A percentile compares a stretch with the other conserved stretches of the same genome.
Evolutionary conservation across 1,140 invertebrate species (phyloP).

Genomic region (Drosophila melanica): DNA sequence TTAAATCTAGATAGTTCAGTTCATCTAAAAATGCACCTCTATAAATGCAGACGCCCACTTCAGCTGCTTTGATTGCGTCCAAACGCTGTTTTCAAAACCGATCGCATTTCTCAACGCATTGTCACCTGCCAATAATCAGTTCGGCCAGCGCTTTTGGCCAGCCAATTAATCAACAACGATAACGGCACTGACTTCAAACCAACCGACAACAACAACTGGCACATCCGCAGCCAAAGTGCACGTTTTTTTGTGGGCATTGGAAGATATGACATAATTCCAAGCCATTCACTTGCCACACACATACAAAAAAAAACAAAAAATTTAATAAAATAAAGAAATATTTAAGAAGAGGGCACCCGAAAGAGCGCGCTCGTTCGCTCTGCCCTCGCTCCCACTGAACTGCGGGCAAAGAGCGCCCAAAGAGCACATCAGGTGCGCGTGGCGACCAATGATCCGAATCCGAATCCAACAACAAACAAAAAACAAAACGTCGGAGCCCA

Average conservation of each 20-base stretch:
- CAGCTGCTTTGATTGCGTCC: slow-evolving; percentile 48
- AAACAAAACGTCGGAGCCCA: neutral
- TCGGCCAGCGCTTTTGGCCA: slow-evolving; percentile 36
- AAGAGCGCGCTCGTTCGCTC: slow-evolving; percentile 27
- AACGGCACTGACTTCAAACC: slow-evolving; percentile 36
- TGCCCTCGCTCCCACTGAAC: slow-evolving; percentile 2
- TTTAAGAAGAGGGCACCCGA: slow-evolving; percentile 10
- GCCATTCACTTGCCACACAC: slow-evolving; percentile 64
- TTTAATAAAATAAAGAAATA: slow-evolving; percentile 5
- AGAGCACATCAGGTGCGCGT: slow-evolving; percentile 40
- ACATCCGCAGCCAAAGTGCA: slow-evolving; percentile 29
- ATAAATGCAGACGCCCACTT: neutral
- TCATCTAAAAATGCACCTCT: neutral
- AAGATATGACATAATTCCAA: slow-evolving; percentile 82
- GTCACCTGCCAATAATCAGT: slow-evolving; percentile 66
- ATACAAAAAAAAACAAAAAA: slow-evolving; percentile 12
- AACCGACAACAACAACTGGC: slow-evolving; percentile 7
- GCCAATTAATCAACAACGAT: slow-evolving; percentile 67
- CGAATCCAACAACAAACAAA: slow-evolving; percentile 9
- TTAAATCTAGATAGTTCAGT: slow-evolving; percentile 18
- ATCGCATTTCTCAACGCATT: slow-evolving; percentile 24
- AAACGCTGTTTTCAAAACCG: slow-evolving; percentile 17
- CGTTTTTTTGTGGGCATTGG: slow-evolving; percentile 56
- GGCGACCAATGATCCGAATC: slow-evolving; percentile 38
- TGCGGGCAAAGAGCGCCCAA: slow-evolving; percentile 11